Conservation (phyloP, 2,888 invertebrate species). For the Melinaea marsaeus region DNA sequence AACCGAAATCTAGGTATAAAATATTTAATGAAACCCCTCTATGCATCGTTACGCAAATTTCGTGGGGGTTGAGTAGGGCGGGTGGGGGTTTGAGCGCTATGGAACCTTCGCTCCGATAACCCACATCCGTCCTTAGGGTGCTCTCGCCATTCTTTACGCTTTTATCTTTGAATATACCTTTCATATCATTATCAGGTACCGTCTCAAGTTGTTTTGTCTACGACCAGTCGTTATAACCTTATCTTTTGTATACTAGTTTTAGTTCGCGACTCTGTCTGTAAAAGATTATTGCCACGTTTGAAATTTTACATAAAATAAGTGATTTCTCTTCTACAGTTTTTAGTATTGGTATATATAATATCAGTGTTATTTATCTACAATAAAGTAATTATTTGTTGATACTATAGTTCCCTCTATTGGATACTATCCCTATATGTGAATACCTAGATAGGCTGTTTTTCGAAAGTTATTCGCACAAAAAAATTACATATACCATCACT, state of each 20-base stretch:
- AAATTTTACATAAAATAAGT: no score
- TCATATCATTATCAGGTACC: slow-evolving; percentile 33
- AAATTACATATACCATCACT: no score
- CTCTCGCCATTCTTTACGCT: slow-evolving; percentile 29
- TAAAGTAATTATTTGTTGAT: no score
- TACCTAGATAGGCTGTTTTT: no score
- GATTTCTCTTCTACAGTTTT: no score
- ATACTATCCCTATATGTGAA: no score
- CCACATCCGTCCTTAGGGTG: slow-evolving; percentile 50
- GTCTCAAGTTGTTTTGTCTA: slow-evolving; percentile 24
- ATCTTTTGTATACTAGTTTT: slow-evolving; percentile 8
- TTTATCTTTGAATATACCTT: slow-evolving; percentile 30
- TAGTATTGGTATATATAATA: no score
- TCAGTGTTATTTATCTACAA: no score
- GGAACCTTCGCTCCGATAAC: slow-evolving; percentile 65
- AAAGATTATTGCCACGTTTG: no score
- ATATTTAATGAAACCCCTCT: slow-evolving; percentile 17
- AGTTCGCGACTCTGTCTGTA: no score
- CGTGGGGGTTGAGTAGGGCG: slow-evolving; percentile 36
- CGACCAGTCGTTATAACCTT: slow-evolving; percentile 13
- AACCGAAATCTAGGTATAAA: slow-evolving; percentile 39
- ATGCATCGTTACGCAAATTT: slow-evolving; percentile 40
- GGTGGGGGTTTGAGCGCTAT: slow-evolving; percentile 45
- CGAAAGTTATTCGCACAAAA: no score
- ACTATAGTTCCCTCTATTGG: no score